phyloP scores from a whole-genome alignment of 2,888 invertebrate species.

The Scrobipalpa costella region DNA sequence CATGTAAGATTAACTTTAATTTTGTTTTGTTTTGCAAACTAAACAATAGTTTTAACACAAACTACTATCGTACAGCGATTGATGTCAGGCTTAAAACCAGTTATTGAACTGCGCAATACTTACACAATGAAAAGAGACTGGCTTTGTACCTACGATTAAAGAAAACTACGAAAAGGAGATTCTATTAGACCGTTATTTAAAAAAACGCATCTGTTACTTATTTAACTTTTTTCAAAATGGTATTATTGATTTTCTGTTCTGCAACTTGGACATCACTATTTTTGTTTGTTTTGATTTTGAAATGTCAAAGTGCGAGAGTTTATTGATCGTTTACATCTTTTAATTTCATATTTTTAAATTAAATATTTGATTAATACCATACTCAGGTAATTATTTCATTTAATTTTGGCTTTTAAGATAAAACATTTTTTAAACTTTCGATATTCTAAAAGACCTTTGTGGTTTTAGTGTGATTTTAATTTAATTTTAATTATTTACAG shows the following conservation, averaged over 20 bases:
- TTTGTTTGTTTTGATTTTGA: conserved; percentile 28
- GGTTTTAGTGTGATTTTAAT: too few relatives aligned
- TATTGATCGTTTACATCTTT: neutral
- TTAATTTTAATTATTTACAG: too few relatives aligned
- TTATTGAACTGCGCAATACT: conserved; percentile 51
- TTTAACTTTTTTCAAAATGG: conserved; percentile 1
- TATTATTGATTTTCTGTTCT: conserved; percentile 13
- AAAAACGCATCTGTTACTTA: neutral
- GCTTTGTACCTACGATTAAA: neutral
- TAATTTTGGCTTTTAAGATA: too few relatives aligned
- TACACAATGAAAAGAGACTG: conserved; percentile 27
- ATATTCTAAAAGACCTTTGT: too few relatives aligned
- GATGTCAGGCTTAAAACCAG: conserved; percentile 28
- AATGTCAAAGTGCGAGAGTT: conserved; percentile 36
- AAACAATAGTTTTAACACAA: conserved; percentile 4
- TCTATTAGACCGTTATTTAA: neutral
- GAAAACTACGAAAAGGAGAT: neutral
- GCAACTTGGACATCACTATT: conserved; percentile 46
- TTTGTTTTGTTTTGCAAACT: conserved; percentile 12
- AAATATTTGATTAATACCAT: too few relatives aligned
- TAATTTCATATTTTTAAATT: too few relatives aligned
- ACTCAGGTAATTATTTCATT: too few relatives aligned
- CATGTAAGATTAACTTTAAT: conserved; percentile 38
- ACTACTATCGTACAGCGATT: neutral
- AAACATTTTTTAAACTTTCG: too few relatives aligned